Evolutionary conservation across 2,888 invertebrate genomes (phyloP), one percentile per base, ranked within the genome.

Genomic region (Lypha dubia): DNA sequence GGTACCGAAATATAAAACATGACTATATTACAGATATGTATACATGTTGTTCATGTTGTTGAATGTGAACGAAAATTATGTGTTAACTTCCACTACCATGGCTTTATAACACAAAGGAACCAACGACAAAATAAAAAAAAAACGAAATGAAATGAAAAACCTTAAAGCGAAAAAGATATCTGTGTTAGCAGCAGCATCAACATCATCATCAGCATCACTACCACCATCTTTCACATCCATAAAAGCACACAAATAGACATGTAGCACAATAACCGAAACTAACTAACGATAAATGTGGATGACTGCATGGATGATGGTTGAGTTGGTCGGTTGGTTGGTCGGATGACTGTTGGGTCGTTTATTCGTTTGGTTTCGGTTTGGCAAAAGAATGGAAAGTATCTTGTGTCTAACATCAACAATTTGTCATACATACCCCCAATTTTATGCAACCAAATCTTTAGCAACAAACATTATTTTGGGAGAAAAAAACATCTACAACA

Each of bases 341-440:
- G 71, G 60, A 17, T 53, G 41, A 20, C 44, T 58, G 60, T 38
- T 71, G 53, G 63, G 44, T 65, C 46, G 71, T 60, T 41, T 22
- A 51, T 67, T 51, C 60, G 35, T 77, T 68, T 70, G 68, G 56
- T 71, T 77, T 58, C 46, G 60, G 60, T 62, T 70, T 77, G 65
- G 58, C 56, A 58, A 63, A 79, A 81, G 76, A 56, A 80, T 84
- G 74, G 74, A 81, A 63, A 84, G 70, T 84, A 81, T 84, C 81
- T 84, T 81, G 84, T 84, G 81, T 84, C 84, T 84, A 84, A 84
- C 81, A 84, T 84, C 84, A 84, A 81, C 84, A 84, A 84, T 84
- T 84, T 84, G 84, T 84, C 84, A 84, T 84, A 74, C 81, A 84
- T 74, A 76, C 77, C 74, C 67, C 67, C 44, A 70, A 79, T 65